phyloP scores from a whole-genome alignment of 2,888 invertebrate genomes.

The Tiliacea citrago region DNA sequence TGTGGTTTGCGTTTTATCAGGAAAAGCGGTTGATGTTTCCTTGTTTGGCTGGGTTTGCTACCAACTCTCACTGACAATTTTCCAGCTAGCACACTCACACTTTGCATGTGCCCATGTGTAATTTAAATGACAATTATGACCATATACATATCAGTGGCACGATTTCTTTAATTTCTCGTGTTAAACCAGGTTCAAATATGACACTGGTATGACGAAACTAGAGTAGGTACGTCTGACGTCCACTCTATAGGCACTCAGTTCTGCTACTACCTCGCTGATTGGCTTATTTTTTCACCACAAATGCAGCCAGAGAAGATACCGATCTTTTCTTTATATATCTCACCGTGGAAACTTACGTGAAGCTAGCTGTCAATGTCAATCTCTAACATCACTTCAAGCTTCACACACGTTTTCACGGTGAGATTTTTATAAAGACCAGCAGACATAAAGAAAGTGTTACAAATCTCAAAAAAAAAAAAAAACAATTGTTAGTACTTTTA shows the following conservation, averaged over 20 bases:
- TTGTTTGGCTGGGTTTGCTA: not conserved
- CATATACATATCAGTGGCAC: no score
- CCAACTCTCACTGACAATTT: not conserved
- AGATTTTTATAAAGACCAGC: not conserved
- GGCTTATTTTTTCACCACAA: not conserved
- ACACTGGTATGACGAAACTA: no score
- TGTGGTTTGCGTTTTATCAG: not conserved
- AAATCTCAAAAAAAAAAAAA: no score
- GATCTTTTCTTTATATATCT: no score
- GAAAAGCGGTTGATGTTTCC: slow-evolving; percentile 1
- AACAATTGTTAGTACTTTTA: not conserved
- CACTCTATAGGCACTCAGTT: not conserved
- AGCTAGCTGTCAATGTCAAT: no score
- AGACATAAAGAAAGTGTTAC: not conserved
- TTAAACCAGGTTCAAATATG: not conserved
- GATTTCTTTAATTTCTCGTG: not conserved
- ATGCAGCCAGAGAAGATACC: not conserved
- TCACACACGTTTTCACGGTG: no score
- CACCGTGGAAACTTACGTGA: no score
- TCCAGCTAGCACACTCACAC: not conserved
- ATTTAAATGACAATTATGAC: not conserved
- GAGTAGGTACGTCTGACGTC: not conserved
- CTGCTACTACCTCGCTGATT: not conserved
- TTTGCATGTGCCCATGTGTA: not conserved
- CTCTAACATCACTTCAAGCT: no score